Percentiles rank a stretch among this genome's conserved stretches.
phyloP scores from a whole-genome alignment of 2,797 vertebrate genomes.

The Cossypha heuglini region DNA sequence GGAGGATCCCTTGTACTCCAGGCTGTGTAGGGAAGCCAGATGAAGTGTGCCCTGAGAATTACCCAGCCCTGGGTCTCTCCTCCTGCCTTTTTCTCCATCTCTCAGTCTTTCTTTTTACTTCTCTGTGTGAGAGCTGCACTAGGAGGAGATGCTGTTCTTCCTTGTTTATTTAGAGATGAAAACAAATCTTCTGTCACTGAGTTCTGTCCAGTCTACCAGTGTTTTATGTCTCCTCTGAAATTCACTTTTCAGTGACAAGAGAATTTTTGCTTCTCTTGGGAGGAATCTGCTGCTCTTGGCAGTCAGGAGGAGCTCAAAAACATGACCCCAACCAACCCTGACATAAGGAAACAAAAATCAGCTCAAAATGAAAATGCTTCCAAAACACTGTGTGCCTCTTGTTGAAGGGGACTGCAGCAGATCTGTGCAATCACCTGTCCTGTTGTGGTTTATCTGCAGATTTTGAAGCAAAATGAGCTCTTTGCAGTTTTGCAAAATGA shows the following conservation, averaged over 20 bases:
- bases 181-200: not conserved
- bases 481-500: not conserved
- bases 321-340: not conserved
- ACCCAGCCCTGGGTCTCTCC: not conserved
- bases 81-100: not conserved
- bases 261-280: not conserved
- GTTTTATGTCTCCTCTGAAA: not conserved
- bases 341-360: not conserved
- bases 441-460: not conserved
- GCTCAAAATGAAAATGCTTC: not conserved
- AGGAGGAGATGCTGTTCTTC: slow-evolving; percentile 7
- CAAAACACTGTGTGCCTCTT: not conserved
- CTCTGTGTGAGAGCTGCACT: not conserved
- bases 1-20: not conserved
- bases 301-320: not conserved
- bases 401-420: not conserved
- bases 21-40: not conserved
- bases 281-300: not conserved
- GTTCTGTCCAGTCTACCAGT: not conserved
- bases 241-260: not conserved
- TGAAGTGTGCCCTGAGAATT: not conserved
- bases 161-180: not conserved
- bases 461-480: not conserved
- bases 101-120: not conserved
- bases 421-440: not conserved